Conservation (phyloP, 2,113 vertebrate genomes). For the Mustela lutreola region DNA sequence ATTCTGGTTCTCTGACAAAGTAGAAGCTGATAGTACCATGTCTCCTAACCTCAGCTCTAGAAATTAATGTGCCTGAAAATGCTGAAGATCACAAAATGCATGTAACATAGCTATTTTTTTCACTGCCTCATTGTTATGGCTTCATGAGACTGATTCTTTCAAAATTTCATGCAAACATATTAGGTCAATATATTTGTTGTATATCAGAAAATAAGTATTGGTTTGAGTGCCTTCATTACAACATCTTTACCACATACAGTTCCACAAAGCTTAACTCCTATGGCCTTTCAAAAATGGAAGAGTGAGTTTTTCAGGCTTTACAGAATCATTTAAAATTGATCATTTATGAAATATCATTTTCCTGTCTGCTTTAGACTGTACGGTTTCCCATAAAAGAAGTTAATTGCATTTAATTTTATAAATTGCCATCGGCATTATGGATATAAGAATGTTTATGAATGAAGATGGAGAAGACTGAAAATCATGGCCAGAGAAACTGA, state of each 20-base stretch:
- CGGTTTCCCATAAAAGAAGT: not conserved
- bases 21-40: not conserved
- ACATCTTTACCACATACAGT: not conserved
- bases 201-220: not conserved
- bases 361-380: not conserved
- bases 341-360: not conserved
- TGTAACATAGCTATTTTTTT: not conserved
- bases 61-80: not conserved
- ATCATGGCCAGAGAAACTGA: not conserved
- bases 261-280: not conserved
- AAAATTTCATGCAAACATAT: not conserved
- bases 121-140: not conserved
- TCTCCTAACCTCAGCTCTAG: not conserved
- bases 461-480: not conserved
- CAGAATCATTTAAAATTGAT: not conserved
- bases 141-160: not conserved
- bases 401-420: not conserved
- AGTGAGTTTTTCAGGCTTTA: not conserved
- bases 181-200: not conserved
- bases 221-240: not conserved
- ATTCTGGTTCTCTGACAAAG: not conserved
- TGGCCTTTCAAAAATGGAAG: not conserved
- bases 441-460: not conserved
- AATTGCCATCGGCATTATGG: not conserved
- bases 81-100: not conserved